Conservation (phyloP, 1,140 invertebrate species). For the Diprion similis region DNA sequence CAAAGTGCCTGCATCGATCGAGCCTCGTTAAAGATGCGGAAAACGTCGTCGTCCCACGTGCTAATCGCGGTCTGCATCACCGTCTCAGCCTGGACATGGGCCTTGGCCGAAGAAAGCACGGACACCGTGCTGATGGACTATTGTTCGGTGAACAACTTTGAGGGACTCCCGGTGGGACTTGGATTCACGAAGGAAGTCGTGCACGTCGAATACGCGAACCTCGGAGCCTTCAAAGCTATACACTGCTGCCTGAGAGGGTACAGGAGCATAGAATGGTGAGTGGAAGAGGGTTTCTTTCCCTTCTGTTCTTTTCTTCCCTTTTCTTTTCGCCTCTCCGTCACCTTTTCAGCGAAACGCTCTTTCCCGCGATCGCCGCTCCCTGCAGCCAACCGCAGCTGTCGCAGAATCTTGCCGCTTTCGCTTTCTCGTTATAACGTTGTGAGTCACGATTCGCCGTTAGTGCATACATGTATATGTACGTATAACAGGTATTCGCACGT, state of each 20-base stretch:
- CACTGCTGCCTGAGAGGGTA: constrained; percentile 79
- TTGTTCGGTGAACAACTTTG: constrained; percentile 53
- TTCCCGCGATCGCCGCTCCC: background rate
- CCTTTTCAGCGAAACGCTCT: constrained; percentile 21
- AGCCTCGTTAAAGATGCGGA: too few relatives aligned
- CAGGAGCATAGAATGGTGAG: constrained; percentile 79
- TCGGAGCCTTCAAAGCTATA: constrained; percentile 74
- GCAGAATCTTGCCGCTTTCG: too few relatives aligned
- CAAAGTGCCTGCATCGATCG: too few relatives aligned
- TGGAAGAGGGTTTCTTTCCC: constrained; percentile 33
- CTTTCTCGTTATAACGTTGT: too few relatives aligned
- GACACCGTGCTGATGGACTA: constrained; percentile 51
- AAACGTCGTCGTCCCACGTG: too few relatives aligned
- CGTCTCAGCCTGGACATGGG: too few relatives aligned
- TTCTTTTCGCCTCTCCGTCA: constrained; percentile 12
- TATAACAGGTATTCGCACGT: background rate
- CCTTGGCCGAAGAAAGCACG: too few relatives aligned
- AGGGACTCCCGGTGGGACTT: constrained; percentile 56
- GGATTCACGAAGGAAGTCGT: constrained; percentile 76
- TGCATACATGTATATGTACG: too few relatives aligned
- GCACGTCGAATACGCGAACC: constrained; percentile 69
- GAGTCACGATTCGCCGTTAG: too few relatives aligned
- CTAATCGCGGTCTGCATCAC: too few relatives aligned
- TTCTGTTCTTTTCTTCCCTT: constrained; percentile 29
- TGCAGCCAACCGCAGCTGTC: too few relatives aligned